Evolutionary conservation across 1,140 invertebrate species (phyloP).

Genomic region (Drosophila watanabei): DNA sequence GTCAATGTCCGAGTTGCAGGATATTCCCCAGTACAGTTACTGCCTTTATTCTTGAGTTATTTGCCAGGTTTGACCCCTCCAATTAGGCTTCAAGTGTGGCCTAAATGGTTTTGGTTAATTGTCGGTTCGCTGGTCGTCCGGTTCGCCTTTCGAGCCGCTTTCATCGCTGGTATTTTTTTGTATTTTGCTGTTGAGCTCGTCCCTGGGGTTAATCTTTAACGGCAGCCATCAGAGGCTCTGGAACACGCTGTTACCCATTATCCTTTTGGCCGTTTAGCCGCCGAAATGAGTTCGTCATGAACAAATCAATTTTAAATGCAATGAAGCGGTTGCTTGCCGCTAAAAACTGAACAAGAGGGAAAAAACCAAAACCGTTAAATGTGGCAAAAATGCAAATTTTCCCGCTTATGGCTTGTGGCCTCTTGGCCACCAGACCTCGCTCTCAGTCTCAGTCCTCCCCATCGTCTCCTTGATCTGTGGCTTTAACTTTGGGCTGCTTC

Average conservation of each 20-base stretch:
- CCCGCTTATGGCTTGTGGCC: conserved; percentile 51
- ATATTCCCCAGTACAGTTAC: conserved; percentile 18
- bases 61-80: conserved; percentile 10
- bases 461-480: conserved; percentile 9
- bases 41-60: neutral
- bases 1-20: conserved; percentile 40
- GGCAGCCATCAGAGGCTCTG: conserved; percentile 38
- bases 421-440: conserved; percentile 9
- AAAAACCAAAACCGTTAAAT: conserved; percentile 70
- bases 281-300: conserved; percentile 78
- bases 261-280: conserved; percentile 3
- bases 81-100: conserved; percentile 32
- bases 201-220: conserved; percentile 45
- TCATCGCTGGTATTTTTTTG: conserved; percentile 65
- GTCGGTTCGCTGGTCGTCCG: conserved; percentile 8
- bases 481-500: conserved; percentile 1
- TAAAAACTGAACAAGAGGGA: conserved; percentile 7
- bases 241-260: conserved; percentile 24
- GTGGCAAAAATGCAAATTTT: conserved; percentile 79
- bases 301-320: conserved; percentile 79
- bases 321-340: conserved; percentile 41
- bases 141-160: conserved; percentile 57
- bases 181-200: conserved; percentile 17
- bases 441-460: neutral
- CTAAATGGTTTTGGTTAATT: conserved; percentile 24